A percentile compares a stretch with the other conserved stretches of the same genome.
Evolutionary conservation across 2,113 vertebrate species (phyloP).

Genomic region (Hippocampus guttulatus): DNA sequence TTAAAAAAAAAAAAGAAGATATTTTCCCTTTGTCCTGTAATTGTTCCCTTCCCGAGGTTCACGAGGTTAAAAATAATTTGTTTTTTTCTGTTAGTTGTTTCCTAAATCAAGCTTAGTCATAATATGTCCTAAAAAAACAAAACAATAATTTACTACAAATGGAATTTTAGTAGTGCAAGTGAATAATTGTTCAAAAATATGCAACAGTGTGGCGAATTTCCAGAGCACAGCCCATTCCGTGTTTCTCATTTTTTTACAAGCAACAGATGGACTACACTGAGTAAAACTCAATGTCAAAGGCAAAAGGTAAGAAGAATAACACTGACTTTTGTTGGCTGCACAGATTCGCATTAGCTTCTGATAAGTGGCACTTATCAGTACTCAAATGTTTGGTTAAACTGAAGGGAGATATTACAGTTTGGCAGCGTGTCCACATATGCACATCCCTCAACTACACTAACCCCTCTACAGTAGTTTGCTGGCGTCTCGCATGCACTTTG

Average conservation of each 20-base stretch:
- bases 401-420: neutral
- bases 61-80: neutral
- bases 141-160: neutral
- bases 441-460: neutral
- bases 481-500: no score
- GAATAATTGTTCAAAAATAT: neutral
- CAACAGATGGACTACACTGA: no score
- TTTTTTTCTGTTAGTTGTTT: slow-evolving; percentile 1
- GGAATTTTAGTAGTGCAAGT: neutral
- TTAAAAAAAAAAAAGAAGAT: slow-evolving; percentile 39
- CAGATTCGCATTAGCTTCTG: neutral
- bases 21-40: neutral
- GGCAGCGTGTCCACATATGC: neutral
- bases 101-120: neutral
- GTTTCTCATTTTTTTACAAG: neutral
- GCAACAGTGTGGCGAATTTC: neutral
- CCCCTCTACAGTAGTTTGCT: neutral
- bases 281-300: no score
- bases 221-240: neutral
- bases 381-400: neutral
- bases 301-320: neutral
- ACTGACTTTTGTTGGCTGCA: neutral
- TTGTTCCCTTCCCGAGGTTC: neutral
- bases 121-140: slow-evolving; percentile 7
- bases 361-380: neutral